Conservation (phyloP, 2,113 vertebrate species). For the Dissostichus mawsoni region DNA sequence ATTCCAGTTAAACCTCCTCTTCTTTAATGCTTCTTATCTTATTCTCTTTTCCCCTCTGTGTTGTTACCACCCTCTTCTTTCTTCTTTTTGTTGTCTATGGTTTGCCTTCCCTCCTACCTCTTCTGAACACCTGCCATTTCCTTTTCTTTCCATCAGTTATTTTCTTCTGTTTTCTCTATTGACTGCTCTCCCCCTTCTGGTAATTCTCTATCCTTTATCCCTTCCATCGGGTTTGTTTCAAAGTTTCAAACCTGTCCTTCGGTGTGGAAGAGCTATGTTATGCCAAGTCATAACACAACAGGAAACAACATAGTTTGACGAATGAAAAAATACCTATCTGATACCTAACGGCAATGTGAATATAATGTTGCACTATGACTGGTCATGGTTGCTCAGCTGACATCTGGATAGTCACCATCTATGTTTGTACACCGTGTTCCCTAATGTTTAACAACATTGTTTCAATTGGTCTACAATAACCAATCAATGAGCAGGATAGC, state of each 20-base stretch:
- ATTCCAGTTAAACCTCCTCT: slow-evolving; percentile 14
- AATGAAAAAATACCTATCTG: background rate
- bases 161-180: background rate
- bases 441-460: too few species aligned
- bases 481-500: background rate
- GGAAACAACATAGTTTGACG: background rate
- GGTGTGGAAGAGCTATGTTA: background rate
- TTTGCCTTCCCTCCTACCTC: background rate
- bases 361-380: too few species aligned
- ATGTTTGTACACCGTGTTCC: too few species aligned
- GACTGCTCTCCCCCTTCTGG: background rate
- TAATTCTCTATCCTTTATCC: background rate
- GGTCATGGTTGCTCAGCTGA: too few species aligned
- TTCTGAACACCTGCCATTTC: background rate
- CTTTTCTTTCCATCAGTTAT: background rate
- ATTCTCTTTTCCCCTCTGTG: background rate
- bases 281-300: background rate
- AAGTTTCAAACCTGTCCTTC: background rate
- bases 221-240: background rate
- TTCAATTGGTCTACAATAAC: background rate
- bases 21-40: background rate
- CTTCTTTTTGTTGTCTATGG: background rate
- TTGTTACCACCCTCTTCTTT: background rate
- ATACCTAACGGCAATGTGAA: too few species aligned
- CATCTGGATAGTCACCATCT: too few species aligned